Conservation (phyloP, 2,888 invertebrate species). For the Seladonia tumulorum region DNA sequence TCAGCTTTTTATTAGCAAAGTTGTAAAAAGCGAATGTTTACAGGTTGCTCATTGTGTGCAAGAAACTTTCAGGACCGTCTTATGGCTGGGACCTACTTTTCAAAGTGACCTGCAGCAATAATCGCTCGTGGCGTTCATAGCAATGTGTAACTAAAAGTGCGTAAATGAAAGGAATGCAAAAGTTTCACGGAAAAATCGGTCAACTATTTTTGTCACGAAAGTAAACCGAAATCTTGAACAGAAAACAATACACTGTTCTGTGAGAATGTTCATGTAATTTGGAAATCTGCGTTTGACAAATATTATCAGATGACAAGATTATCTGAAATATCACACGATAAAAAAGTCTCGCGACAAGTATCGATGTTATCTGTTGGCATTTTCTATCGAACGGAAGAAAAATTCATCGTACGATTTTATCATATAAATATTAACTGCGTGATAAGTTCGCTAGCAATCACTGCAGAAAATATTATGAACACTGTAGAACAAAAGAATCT, state of each 20-base stretch:
- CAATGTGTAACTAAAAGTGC: slow-evolving; percentile 16
- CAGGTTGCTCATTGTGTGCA: neutral
- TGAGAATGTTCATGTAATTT: neutral
- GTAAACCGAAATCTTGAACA: neutral
- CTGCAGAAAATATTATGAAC: neutral
- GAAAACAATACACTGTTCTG: neutral
- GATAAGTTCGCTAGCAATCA: neutral
- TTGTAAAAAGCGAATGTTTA: neutral
- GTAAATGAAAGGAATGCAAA: slow-evolving; percentile 4
- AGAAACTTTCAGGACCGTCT: slow-evolving; percentile 22
- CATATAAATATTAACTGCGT: slow-evolving; percentile 9
- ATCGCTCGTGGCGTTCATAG: neutral
- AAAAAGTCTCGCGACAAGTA: neutral
- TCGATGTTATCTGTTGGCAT: slow-evolving; percentile 5
- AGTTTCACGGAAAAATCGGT: neutral
- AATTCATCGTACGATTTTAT: slow-evolving; percentile 45
- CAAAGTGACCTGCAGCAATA: slow-evolving; percentile 26
- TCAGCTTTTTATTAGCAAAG: neutral
- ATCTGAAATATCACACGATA: neutral
- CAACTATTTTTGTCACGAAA: neutral
- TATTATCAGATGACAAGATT: neutral
- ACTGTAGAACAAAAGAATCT: neutral
- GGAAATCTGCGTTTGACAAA: neutral
- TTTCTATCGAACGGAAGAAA: slow-evolving; percentile 29
- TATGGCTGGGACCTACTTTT: slow-evolving; percentile 52